phyloP scores from a whole-genome alignment of 2,113 vertebrate genomes.

The Melanotaenia duboulayi region DNA sequence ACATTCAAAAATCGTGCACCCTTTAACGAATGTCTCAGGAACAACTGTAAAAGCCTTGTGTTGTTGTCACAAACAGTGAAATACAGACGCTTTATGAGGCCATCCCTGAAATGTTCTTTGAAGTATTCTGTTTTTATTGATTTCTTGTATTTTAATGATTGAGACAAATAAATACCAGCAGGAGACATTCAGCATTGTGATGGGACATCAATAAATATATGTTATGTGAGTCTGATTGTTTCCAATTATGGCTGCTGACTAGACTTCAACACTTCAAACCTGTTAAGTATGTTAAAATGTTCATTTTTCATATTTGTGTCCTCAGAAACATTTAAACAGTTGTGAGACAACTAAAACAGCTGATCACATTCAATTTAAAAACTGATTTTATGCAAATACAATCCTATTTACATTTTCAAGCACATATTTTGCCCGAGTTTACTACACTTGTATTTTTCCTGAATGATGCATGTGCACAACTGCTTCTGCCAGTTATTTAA shows the following conservation, averaged over 20 bases:
- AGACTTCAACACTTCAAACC: slow-evolving; percentile 14
- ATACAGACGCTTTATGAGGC: background rate
- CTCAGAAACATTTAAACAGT: background rate
- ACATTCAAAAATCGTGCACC: slow-evolving; percentile 1
- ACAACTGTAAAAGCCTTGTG: slow-evolving; percentile 48
- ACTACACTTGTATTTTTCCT: slow-evolving; percentile 37
- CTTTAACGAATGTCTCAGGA: slow-evolving; percentile 53
- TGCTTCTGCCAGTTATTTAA: slow-evolving; percentile 25
- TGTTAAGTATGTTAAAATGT: background rate
- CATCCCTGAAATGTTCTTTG: background rate
- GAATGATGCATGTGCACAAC: slow-evolving; percentile 36
- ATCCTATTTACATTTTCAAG: slow-evolving; percentile 10
- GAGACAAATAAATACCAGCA: background rate
- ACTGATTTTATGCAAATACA: background rate
- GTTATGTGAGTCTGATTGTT: background rate
- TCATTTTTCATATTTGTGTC: too few species aligned
- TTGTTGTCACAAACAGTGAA: slow-evolving; percentile 3
- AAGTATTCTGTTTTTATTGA: background rate
- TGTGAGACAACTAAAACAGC: background rate
- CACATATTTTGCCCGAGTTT: slow-evolving; percentile 10
- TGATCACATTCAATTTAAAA: background rate
- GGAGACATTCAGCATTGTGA: background rate
- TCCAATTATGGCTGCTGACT: background rate
- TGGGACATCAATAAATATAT: background rate
- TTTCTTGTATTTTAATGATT: slow-evolving; percentile 19